Evolutionary conservation across 1,140 invertebrate species (phyloP).

Genomic region (Acarapis woodi): DNA sequence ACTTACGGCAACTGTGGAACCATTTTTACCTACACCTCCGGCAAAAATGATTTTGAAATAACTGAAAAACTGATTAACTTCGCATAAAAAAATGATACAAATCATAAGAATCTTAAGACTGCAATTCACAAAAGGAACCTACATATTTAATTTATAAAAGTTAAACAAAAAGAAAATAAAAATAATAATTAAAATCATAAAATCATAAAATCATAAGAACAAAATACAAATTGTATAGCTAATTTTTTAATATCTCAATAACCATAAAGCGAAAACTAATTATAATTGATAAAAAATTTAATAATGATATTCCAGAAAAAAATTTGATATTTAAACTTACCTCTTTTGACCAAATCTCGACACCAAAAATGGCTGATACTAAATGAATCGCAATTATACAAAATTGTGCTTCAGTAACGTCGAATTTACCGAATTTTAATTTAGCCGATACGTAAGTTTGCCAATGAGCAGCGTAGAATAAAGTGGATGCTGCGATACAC

Average conservation of each 20-base stretch:
- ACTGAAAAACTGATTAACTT: too few species aligned
- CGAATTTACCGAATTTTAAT: constrained; percentile 68
- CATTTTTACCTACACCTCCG: constrained; percentile 87
- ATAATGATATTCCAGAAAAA: too few species aligned
- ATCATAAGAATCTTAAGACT: too few species aligned
- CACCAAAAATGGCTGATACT: constrained; percentile 54
- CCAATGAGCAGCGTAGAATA: constrained; percentile 98
- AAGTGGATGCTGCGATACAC: constrained; percentile 63
- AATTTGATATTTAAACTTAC: constrained; percentile 19
- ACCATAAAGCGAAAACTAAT: too few species aligned
- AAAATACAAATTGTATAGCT: too few species aligned
- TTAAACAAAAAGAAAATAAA: too few species aligned
- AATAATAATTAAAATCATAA: background rate
- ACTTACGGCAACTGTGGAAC: constrained; percentile 80
- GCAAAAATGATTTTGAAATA: constrained; percentile 44
- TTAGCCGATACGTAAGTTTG: constrained; percentile 86
- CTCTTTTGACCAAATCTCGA: constrained; percentile 47
- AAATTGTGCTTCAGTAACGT: constrained; percentile 94
- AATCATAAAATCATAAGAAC: too few species aligned
- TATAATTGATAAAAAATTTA: too few species aligned
- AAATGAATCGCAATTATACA: constrained; percentile 66
- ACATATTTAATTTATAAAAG: too few species aligned
- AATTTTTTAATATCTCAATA: too few species aligned
- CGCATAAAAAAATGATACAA: too few species aligned
- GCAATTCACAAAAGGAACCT: too few species aligned